Percentiles rank a stretch among this genome's conserved stretches.
These are phyloP conservation scores for Channa argus DNA, from an alignment of 2,113 vertebrate genomes.

Conservation along the genomic window DNA sequence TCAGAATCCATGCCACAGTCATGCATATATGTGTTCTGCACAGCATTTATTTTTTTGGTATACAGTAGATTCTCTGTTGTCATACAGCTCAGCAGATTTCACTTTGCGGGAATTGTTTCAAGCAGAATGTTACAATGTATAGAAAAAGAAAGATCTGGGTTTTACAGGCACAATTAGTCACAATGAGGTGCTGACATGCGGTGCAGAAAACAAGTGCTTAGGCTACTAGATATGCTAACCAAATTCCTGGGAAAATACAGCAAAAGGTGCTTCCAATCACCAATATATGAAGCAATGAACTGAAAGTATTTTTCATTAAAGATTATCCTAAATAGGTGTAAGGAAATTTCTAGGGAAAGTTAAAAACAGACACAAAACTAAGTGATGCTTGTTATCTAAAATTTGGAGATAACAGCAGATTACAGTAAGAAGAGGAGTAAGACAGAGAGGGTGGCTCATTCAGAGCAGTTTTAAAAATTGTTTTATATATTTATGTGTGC, in stretches of 20 bases:
- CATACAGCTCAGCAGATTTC: not conserved
- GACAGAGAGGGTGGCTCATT: too few relatives aligned
- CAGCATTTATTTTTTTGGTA: not conserved
- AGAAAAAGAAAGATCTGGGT: not conserved
- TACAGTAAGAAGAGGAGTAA: not conserved
- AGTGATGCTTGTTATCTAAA: slow-evolving; percentile 14
- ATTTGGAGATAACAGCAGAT: slow-evolving; percentile 15
- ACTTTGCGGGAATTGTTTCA: not conserved
- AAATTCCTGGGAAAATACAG: slow-evolving; percentile 11
- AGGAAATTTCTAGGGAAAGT: not conserved
- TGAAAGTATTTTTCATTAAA: slow-evolving; percentile 1
- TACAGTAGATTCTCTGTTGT: not conserved
- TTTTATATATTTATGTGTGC: too few relatives aligned
- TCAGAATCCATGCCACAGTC: not conserved
- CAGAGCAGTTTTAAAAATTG: too few relatives aligned
- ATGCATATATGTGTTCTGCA: not conserved
- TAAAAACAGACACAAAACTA: not conserved
- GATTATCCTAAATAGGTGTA: slow-evolving; percentile 1
- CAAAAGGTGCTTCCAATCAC: not conserved
- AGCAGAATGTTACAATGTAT: not conserved
- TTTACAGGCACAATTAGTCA: not conserved
- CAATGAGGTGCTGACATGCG: not conserved
- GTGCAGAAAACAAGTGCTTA: not conserved
- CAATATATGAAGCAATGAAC: slow-evolving; percentile 12
- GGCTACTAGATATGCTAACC: not conserved